A percentile compares a stretch with the other conserved stretches of the same genome.
phyloP scores from a whole-genome alignment of 2,888 invertebrate species.

The Parasteatoda lunata region DNA sequence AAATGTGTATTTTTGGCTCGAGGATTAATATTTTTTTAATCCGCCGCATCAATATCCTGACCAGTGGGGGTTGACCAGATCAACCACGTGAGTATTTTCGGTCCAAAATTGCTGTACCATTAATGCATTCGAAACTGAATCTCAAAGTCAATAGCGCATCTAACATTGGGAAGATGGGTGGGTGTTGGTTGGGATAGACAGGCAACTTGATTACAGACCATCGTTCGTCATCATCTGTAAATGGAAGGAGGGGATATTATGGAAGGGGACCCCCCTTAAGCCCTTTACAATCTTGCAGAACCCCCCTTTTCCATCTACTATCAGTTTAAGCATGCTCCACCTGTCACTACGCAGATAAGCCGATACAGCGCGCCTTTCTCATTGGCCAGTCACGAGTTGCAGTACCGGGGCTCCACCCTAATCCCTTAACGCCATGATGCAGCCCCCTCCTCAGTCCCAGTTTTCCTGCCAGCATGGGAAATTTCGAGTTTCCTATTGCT shows the following conservation, averaged over 20 bases:
- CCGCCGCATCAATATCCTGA: neutral
- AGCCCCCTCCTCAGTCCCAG: constrained; percentile 22
- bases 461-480: constrained; percentile 34
- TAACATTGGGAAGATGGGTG: constrained; percentile 18
- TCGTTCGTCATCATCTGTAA: constrained; percentile 67
- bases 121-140: constrained; percentile 63
- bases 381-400: constrained; percentile 67
- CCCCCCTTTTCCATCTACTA: constrained; percentile 14
- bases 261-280: constrained; percentile 26
- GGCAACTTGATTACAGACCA: constrained; percentile 67
- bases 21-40: too few species aligned
- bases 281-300: constrained; percentile 20
- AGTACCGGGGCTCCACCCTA: constrained; percentile 63
- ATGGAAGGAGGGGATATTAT: constrained; percentile 55
- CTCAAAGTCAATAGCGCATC: constrained; percentile 60
- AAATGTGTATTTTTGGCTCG: too few species aligned
- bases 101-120: constrained; percentile 38
- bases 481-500: constrained; percentile 40
- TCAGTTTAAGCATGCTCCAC: constrained; percentile 63
- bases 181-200: constrained; percentile 52
- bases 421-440: constrained; percentile 56
- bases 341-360: constrained; percentile 68
- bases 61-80: constrained; percentile 1
- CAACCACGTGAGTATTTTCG: constrained; percentile 44
- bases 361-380: constrained; percentile 61